A percentile compares a stretch with the other conserved stretches of the same genome.
Conservation (phyloP, 1,140 invertebrate species). For the Nixonia krombeini region DNA sequence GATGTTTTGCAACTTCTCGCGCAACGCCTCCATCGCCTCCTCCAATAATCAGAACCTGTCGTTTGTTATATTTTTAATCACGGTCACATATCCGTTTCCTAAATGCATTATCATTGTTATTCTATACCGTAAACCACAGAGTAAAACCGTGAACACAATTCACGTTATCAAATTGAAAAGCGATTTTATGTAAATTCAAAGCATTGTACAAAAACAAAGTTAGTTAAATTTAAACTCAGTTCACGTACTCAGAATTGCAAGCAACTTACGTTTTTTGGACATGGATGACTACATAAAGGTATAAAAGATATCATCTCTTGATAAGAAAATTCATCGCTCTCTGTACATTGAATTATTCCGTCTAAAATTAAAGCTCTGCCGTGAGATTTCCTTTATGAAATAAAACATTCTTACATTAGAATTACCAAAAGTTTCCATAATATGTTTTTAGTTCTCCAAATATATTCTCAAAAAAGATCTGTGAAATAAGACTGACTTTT, state of each 20-base stretch:
- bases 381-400: conserved; percentile 80
- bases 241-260: not conserved
- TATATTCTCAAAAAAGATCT: too few relatives aligned
- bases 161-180: not conserved
- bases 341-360: conserved; percentile 97
- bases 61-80: not conserved
- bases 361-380: conserved; percentile 93
- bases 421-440: too few relatives aligned
- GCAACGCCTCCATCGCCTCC: conserved; percentile 98
- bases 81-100: not conserved
- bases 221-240: not conserved
- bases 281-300: conserved; percentile 91
- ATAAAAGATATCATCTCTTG: conserved; percentile 99
- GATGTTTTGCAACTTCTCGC: conserved; percentile 95
- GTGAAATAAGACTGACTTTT: too few relatives aligned
- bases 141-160: not conserved
- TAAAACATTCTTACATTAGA: conserved; percentile 14
- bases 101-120: not conserved
- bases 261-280: conserved; percentile 85
- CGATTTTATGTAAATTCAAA: not conserved
- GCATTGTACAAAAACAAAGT: not conserved
- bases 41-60: conserved; percentile 93
- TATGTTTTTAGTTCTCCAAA: too few relatives aligned
- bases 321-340: conserved; percentile 97
- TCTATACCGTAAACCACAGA: not conserved